Conservation (phyloP, 2,888 invertebrate species). For the Trachelus stipa region DNA sequence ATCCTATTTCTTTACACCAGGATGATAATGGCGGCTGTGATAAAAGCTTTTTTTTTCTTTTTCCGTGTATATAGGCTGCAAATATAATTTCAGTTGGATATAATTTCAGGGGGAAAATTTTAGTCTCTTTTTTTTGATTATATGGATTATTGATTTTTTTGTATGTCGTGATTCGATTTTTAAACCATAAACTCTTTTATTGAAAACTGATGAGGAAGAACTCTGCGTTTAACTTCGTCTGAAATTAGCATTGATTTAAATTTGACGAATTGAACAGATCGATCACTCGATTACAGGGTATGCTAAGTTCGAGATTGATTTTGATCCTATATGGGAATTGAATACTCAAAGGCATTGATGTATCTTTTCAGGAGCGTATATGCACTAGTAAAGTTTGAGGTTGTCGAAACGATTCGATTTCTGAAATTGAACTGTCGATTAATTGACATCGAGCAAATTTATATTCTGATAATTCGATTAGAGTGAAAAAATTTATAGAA, state of each 20-base stretch:
- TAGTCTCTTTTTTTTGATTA: background rate
- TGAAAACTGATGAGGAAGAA: background rate
- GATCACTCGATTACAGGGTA: no score
- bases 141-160: background rate
- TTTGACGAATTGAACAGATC: no score
- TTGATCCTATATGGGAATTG: no score
- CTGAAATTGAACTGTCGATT: no score
- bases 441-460: background rate
- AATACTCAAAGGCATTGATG: no score
- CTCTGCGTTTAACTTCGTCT: background rate
- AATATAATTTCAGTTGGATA: background rate
- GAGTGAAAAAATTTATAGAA: background rate
- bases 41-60: background rate
- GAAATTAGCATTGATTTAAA: no score
- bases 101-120: background rate
- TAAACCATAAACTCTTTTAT: background rate
- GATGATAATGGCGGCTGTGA: background rate
- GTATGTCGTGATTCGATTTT: background rate
- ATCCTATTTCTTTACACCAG: background rate
- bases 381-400: no score
- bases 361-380: no score
- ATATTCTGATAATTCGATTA: background rate
- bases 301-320: no score
- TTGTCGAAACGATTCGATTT: no score
- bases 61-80: background rate